Conservation (phyloP, 37 sponge, comb jelly and placozoan genomes). For the Oopsacas minuta region DNA sequence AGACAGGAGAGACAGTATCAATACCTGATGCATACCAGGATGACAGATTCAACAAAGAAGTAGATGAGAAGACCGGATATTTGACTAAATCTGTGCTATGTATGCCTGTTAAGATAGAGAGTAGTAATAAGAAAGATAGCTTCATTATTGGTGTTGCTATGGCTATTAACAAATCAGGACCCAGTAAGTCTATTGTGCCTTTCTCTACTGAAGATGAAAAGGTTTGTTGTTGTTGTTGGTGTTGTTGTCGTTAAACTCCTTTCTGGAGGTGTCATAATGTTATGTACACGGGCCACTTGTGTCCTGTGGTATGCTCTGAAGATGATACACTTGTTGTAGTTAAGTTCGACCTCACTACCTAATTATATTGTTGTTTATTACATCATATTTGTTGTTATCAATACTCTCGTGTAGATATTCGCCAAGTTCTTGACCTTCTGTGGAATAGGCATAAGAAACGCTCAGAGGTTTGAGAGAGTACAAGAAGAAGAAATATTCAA, state of each 20-base stretch:
- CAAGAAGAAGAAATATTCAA: neutral
- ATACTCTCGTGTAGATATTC: neutral
- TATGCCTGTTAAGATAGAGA: constrained; percentile 39
- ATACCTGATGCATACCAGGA: constrained; percentile 50
- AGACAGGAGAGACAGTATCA: constrained; percentile 56
- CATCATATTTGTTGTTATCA: neutral
- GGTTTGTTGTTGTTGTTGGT: neutral
- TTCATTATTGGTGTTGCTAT: constrained; percentile 18
- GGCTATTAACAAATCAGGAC: neutral
- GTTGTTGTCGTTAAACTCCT: neutral
- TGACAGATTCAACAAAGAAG: constrained; percentile 24
- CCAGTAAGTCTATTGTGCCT: neutral
- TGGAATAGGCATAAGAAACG: neutral
- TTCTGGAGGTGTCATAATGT: neutral
- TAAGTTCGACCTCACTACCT: no score
- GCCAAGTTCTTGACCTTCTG: constrained; percentile 10
- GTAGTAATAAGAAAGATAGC: constrained; percentile 40
- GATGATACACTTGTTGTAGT: no score
- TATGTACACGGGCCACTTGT: neutral
- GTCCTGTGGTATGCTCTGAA: no score
- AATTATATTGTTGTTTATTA: neutral
- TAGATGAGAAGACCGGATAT: constrained; percentile 46
- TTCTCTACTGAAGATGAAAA: neutral
- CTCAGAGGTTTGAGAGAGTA: neutral
- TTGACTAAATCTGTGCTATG: constrained; percentile 34